Percentiles rank a stretch among this genome's conserved stretches.
These are phyloP conservation scores for Menidia beryllina DNA, from an alignment of 2,113 vertebrate genomes.

Conservation along the genomic window DNA sequence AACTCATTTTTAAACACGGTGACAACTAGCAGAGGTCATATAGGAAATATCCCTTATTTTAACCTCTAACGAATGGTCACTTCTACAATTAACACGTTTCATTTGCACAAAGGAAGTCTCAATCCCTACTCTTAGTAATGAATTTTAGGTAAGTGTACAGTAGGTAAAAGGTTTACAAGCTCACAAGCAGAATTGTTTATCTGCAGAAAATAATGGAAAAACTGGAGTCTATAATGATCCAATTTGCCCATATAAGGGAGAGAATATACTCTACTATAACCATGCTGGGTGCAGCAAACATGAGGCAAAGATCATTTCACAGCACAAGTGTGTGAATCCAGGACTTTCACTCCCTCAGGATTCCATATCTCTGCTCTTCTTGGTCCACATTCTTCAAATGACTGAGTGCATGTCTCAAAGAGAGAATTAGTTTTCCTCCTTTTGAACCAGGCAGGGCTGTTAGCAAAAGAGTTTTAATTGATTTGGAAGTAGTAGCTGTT, in stretches of 20 bases:
- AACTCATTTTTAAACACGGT: no score
- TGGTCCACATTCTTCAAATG: conserved; percentile 46
- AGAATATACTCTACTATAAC: not conserved
- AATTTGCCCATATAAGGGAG: not conserved
- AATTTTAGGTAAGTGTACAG: no score
- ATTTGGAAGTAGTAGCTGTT: conserved; percentile 72
- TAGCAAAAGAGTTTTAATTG: conserved; percentile 73
- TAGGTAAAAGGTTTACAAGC: no score
- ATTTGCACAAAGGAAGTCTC: no score
- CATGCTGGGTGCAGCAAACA: conserved; percentile 10
- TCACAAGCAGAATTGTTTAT: not conserved
- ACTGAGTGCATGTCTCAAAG: conserved; percentile 25
- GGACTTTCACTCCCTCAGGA: conserved; percentile 49
- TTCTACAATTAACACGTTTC: no score
- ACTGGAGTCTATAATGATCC: not conserved
- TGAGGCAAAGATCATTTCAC: conserved; percentile 12
- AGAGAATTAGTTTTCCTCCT: conserved; percentile 39
- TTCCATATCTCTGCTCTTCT: conserved; percentile 40
- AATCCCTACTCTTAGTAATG: no score
- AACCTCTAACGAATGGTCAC: not conserved
- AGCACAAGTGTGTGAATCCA: conserved; percentile 20
- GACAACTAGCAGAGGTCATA: no score
- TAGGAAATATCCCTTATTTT: not conserved
- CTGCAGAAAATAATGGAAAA: not conserved
- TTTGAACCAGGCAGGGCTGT: conserved; percentile 57